Conservation (phyloP, 2,113 vertebrate genomes). For the Puffinus mauretanicus region DNA sequence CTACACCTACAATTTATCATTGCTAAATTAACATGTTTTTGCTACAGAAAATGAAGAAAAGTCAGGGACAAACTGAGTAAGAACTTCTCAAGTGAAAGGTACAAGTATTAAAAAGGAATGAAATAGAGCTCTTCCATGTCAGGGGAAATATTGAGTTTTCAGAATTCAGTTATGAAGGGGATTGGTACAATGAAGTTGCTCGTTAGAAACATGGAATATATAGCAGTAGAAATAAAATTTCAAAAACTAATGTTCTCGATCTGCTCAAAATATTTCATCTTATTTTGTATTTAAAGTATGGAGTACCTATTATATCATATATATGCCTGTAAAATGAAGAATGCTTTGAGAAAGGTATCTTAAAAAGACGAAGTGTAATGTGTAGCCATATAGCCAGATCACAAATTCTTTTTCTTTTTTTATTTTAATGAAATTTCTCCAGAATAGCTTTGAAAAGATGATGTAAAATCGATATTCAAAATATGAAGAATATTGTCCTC, state of each 20-base stretch:
- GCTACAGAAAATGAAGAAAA: not conserved
- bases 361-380: not conserved
- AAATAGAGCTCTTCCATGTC: not conserved
- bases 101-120: not conserved
- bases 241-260: rapidly evolving
- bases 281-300: not conserved
- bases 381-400: rapidly evolving
- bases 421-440: not conserved
- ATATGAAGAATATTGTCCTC: not conserved
- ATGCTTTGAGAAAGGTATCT: not conserved
- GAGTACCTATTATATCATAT: not conserved
- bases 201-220: not conserved
- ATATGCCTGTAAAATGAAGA: not conserved
- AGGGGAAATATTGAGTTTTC: not conserved
- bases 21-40: not conserved
- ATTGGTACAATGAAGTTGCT: not conserved
- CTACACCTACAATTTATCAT: not conserved
- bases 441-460: rapidly evolving
- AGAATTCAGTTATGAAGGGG: not conserved
- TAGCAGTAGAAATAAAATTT: not conserved
- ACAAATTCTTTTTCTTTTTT: not conserved
- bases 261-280: not conserved
- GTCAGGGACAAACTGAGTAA: not conserved
- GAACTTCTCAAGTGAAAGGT: not conserved
- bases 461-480: not conserved